Evolutionary conservation across 64 coral and sea anemone species (phyloP), one percentile per base, ranked within the genome.

Genomic region (Stichodactyla helianthus): DNA sequence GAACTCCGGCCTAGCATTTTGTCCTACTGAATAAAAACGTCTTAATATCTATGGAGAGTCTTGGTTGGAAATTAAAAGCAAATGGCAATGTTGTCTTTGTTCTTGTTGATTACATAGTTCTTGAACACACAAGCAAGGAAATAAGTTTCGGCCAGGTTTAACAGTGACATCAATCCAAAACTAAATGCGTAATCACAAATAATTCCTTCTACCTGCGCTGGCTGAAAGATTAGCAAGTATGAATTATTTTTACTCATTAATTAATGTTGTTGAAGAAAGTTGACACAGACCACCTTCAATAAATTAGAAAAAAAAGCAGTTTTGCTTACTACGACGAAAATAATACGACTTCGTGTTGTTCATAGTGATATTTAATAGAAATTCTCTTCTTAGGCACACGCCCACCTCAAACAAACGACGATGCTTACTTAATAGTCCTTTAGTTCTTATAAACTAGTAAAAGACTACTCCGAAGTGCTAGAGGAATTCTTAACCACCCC

Each of bases 231-330:
- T 92, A 92, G 80, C 87, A 89, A 89, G 91, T 89, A 86, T 89
- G 86, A 82, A 87, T 55, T 86, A 89, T 89, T 95, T 92, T 95
- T 92, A 89, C 92, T 90, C 80, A 84, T 70, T 92, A 95, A 95
- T 95, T 95, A 95, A 92, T 92, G 90, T 86, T 55, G 51, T 60
- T 87, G 88, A 87, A 62, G 26, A 28, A 74, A 74, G 1, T 23
- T 74, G 88, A 55, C 55, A 18, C 51, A 71, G 84, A 76, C 88
- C 83, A 79, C 82, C 79, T 88, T 84, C 80, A 53, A 55, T 81
- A 87, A 80, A 88, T 77, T 87, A 94, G 11, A 9, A 31, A 31
- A 13, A 71, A 58, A 35, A 74, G n/a, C 65, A 70, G 68, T 74
- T 74, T 10, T 70, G 59, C 65, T 7, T 22, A 10, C 25, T 8